Evolutionary conservation across 2,797 vertebrate genomes (phyloP).

Genomic region (Gymnocypris eckloni): DNA sequence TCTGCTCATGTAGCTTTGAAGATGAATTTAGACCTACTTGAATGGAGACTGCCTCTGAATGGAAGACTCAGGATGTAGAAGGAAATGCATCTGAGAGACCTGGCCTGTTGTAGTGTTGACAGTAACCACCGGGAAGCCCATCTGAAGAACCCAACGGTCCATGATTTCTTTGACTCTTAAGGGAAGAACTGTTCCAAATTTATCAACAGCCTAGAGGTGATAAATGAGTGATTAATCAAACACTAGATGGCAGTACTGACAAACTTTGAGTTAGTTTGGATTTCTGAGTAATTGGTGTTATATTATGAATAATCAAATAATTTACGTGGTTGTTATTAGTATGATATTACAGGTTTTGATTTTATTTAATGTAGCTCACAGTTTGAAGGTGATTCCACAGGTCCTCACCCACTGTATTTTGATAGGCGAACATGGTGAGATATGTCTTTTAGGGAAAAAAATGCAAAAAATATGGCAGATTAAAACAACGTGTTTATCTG

Average conservation of each 20-base stretch:
- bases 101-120: conserved; percentile 75
- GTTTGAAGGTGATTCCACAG: conserved; percentile 85
- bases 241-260: conserved; percentile 34
- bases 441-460: conserved; percentile 78
- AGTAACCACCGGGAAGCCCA: conserved; percentile 89
- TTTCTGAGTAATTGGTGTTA: not conserved
- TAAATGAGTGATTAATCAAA: not conserved
- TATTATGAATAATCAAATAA: not conserved
- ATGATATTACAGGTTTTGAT: not conserved
- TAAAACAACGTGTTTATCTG: not conserved
- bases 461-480: not conserved
- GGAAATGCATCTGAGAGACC: conserved; percentile 84
- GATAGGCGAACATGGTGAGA: conserved; percentile 78
- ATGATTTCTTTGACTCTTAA: conserved; percentile 75
- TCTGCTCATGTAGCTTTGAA: not conserved
- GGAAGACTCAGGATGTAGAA: conserved; percentile 74
- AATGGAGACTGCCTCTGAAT: conserved; percentile 77
- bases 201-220: conserved; percentile 72
- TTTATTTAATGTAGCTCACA: conserved; percentile 61
- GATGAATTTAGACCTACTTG: conserved; percentile 70
- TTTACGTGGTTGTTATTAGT: no score
- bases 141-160: conserved; percentile 90
- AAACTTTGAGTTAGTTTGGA: not conserved
- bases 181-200: conserved; percentile 59
- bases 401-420: conserved; percentile 81